A percentile compares a stretch with the other conserved stretches of the same genome.
These are phyloP conservation scores for Tor tambroides DNA, from an alignment of 2,113 vertebrate species.

Conservation along the genomic window DNA sequence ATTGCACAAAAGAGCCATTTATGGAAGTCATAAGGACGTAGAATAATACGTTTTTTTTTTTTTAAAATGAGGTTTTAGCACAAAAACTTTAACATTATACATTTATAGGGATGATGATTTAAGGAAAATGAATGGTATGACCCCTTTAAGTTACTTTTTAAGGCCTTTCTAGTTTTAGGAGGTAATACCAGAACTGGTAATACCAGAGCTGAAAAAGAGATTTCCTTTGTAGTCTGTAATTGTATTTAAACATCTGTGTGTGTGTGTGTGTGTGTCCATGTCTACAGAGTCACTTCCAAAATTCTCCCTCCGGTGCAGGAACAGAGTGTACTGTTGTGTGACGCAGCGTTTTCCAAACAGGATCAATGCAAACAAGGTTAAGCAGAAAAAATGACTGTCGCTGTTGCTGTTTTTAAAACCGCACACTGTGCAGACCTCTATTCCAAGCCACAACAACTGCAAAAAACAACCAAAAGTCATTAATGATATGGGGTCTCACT, in stretches of 20 bases:
- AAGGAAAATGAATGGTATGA: background rate
- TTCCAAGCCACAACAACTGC: slow-evolving; percentile 51
- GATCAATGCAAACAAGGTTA: slow-evolving; percentile 10
- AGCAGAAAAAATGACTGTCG: background rate
- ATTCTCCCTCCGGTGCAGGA: background rate
- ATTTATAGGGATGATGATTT: background rate
- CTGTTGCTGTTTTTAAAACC: slow-evolving; percentile 19
- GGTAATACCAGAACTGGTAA: background rate
- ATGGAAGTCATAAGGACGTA: background rate
- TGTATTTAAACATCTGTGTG: slow-evolving; percentile 10
- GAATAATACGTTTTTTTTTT: background rate
- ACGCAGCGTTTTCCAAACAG: background rate
- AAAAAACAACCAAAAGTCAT: slow-evolving; percentile 45
- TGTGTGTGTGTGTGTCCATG: background rate
- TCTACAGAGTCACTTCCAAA: background rate
- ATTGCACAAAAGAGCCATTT: background rate
- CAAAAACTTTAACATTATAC: background rate
- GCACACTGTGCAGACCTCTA: slow-evolving; percentile 1
- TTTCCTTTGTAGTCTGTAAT: slow-evolving; percentile 8
- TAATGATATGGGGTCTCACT: slow-evolving; percentile 55
- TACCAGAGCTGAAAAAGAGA: background rate
- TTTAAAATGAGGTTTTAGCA: background rate
- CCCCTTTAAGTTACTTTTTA: background rate
- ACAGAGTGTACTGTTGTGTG: background rate
- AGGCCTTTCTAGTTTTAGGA: background rate